A percentile compares a stretch with the other conserved stretches of the same genome.
These are phyloP conservation scores for Prochilodus magdalenae DNA, from an alignment of 2,113 vertebrate genomes.

Conservation along the genomic window DNA sequence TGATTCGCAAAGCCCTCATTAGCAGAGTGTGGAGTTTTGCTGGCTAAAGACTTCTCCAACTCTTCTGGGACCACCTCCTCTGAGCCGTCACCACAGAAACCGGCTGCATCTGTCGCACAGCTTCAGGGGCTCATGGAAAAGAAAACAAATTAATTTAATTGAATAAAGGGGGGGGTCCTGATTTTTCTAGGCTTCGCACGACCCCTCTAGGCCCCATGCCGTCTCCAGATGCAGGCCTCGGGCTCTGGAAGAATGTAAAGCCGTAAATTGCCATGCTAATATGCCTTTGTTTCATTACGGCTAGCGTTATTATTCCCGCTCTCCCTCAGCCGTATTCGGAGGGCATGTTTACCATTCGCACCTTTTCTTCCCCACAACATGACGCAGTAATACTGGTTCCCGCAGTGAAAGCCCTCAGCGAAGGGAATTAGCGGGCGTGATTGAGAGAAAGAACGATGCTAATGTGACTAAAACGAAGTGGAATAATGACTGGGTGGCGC, in stretches of 20 bases:
- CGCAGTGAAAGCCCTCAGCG: not conserved
- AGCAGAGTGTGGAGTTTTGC: not conserved
- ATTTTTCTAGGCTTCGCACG: not conserved
- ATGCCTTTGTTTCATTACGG: slow-evolving; percentile 7
- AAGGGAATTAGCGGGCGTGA: not conserved
- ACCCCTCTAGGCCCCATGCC: not conserved
- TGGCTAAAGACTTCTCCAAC: not conserved
- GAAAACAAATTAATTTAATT: slow-evolving; percentile 18
- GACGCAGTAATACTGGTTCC: not conserved
- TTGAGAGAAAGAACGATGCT: not conserved
- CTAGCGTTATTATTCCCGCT: not conserved
- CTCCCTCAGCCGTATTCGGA: not conserved
- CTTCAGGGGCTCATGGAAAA: slow-evolving; percentile 25
- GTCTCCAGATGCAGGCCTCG: not conserved
- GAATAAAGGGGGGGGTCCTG: not conserved
- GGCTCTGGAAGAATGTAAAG: not conserved
- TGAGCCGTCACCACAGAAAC: not conserved
- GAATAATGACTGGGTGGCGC: not conserved
- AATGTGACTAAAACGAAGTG: not conserved
- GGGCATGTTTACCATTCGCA: not conserved
- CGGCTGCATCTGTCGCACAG: not conserved
- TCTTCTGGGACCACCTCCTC: not conserved
- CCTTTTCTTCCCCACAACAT: not conserved
- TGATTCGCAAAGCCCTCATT: not conserved
- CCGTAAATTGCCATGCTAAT: slow-evolving; percentile 14